Base-by-base conservation (phyloP, 35 echinoderm and acorn worm genomes). In the Apostichopus californicus region DNA sequence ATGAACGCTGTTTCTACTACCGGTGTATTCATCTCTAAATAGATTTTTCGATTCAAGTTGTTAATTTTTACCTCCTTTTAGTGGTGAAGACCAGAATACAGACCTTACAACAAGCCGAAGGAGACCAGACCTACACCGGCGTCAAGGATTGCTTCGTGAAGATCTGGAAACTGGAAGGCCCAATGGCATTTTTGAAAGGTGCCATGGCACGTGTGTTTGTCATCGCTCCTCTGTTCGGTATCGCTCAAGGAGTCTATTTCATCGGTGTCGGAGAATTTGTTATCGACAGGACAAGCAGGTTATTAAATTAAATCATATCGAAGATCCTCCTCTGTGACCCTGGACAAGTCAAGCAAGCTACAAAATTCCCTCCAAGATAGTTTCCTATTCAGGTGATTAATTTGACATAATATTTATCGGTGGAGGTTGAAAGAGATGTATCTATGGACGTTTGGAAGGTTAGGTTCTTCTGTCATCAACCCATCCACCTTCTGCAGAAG, bases 201-300 rank as follows among this genome's bases (percentile, higher is more conserved):
- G 97, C 93, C 55, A 86, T 78, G 11, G 96, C 95, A 12, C 97
- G 97, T 22, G 83, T 94, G 12, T 84, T 99, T 17, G 97, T 99
- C 54, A 99, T 99, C 18, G 95, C 95, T 21, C 97, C 97, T 1
- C 92, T 99, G 11, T 99, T 99, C 58, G 97, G 97, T 12, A 99
- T 99, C 53, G 97, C 97, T 17, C 97, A 99, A 79, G 88, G 91
- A 3, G 97, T 99, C n/a, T 99, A 99, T 91, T 99, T 93, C 84
- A 78, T 95, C 24, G 97, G 97, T 25, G 97, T 99, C 6, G 97
- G 97, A 13, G 97, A 99, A 57, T 96, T 91, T 83, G 18, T 99
- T 2, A 34, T 99, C 11, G 91, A 91, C 57, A 89, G 63, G 86
- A 89, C 86, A 17, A 89, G 64, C 17, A 26, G 86, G 26, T 46